Base-by-base conservation (phyloP, 2,888 invertebrate species). In the Neoitamus cyanurus region DNA sequence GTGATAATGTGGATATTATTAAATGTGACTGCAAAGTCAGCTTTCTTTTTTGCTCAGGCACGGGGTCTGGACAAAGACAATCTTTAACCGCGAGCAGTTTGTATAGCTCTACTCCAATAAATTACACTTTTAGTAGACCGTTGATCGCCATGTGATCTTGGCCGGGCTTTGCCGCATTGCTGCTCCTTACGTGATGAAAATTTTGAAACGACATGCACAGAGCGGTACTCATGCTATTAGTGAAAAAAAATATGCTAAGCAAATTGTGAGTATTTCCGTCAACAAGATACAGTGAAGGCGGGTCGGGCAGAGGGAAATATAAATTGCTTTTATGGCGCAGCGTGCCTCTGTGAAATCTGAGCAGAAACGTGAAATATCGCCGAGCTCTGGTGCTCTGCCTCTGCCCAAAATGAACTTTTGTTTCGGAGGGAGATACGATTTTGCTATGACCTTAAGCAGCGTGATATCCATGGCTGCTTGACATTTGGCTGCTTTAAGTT, bases 251-350 rank as follows among this genome's bases (percentile, higher is more conserved):
- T 70, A 70, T 70, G 70, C 70, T 31, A 31, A 70, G 25, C 25
- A 70, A 70, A 70, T 70, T 70, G 31, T 70, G 70, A 70, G 13
- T n/a, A 2, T 30, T 70, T 70, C 70, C 70, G 70, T 70, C 70
- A 70, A 70, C 70, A 70, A 69, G 1, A 58, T n/a, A 15, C 48
- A 48, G 48, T 7, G 3, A 3, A 13, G 31, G 31, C 31, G 13
- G n/a, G 20, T 5, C 69, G 30, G n/a, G n/a, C 11, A 6, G 25
- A 0, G 3, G 31, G 70, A n/a, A 31, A n/a, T n/a, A 7, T 25
- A 25, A 58, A 11, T 34, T 70, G 70, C n/a, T 34, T n/a, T n/a
- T n/a, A n/a, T n/a, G 15, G 70, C 15, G 70, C n/a, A 7, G 30
- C 9, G 4, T 15, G 5, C 30, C 20, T 25, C 20, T 69, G 3